These are phyloP conservation scores for Nycteola revayana DNA, from an alignment of 2,888 invertebrate species.

Conservation along the genomic window DNA sequence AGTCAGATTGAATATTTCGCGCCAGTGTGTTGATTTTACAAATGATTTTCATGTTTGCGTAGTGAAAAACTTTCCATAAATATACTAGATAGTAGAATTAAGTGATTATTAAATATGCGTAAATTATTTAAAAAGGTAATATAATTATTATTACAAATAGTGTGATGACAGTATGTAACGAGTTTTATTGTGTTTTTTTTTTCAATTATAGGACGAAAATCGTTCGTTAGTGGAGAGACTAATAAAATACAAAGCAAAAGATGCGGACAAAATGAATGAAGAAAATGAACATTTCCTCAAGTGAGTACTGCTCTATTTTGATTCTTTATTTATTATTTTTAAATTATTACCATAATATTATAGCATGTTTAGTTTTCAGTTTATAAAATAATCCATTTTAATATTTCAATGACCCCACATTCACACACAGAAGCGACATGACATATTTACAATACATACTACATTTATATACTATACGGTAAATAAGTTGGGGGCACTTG, in stretches of 20 bases:
- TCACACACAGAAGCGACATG: no score
- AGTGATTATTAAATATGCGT: conserved; percentile 31
- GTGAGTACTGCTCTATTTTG: conserved; percentile 80
- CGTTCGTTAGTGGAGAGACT: conserved; percentile 91
- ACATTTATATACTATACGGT: no score
- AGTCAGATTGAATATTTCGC: conserved; percentile 53
- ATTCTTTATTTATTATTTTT: conserved; percentile 1
- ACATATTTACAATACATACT: no score
- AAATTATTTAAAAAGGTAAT: conserved; percentile 37
- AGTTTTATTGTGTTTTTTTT: conserved; percentile 18
- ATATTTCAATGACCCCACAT: conserved; percentile 8
- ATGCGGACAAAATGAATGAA: conserved; percentile 97
- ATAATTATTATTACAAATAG: conserved; percentile 1
- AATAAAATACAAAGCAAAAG: conserved; percentile 95
- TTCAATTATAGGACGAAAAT: conserved; percentile 90
- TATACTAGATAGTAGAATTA: background rate
- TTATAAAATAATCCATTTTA: conserved; percentile 21
- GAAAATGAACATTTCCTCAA: conserved; percentile 96
- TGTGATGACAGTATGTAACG: conserved; percentile 8
- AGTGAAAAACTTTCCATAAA: conserved; percentile 9
- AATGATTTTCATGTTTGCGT: conserved; percentile 20
- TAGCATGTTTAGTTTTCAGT: conserved; percentile 43
- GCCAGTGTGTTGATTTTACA: conserved; percentile 32
- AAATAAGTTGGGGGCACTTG: conserved; percentile 46
- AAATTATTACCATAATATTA: conserved; percentile 23